Evolutionary conservation across 2,888 invertebrate genomes (phyloP), one percentile per base, ranked within the genome.

Genomic region (Cosmia pyralina): DNA sequence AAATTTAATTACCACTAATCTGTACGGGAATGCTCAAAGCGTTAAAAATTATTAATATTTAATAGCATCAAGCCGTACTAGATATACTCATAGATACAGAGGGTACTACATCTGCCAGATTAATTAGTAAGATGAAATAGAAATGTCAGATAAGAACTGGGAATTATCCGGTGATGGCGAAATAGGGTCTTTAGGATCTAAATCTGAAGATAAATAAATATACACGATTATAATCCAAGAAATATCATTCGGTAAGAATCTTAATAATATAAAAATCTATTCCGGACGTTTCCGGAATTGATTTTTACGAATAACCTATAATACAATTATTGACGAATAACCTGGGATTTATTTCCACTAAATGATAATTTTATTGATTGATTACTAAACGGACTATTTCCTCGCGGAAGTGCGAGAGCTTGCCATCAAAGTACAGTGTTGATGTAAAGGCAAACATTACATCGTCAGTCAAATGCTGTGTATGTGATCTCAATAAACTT

Each of bases 1-100:
- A 75, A 58, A 57, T 17, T 57, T 76, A 72, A 76, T 82, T 76
- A 76, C 17, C 41, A n/a, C 53, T 48, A 69, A 64, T 69, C 59
- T 48, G 55, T 52, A 6, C n/a, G n/a, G 22, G 11, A 72, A 68
- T 41, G 41, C 67, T 72, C 34, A n/a, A 44, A 68, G 48, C 48
- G 46, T 66, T 34, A 69, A 79, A 83, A 46, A 67, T 41, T 2
- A 22, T 48, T 15, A 15, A 59, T 73, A 67, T 69, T 79, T 55
- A 22, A 60, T 34, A 48, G 28, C 15, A 5, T 55, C 4, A 34
- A 15, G 19, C 55, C 46, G 28, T 70, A 71, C 28, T 46, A 44
- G 15, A 7, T 13, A 46, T 69, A 38, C 4, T 52, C 6, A 11
- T 38, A 53, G n/a, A 11, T 22, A 22, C 28, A 46, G 13, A 7